These are phyloP conservation scores for Hippoglossus stenolepis DNA, from an alignment of 2,113 vertebrate species.

Conservation along the genomic window DNA sequence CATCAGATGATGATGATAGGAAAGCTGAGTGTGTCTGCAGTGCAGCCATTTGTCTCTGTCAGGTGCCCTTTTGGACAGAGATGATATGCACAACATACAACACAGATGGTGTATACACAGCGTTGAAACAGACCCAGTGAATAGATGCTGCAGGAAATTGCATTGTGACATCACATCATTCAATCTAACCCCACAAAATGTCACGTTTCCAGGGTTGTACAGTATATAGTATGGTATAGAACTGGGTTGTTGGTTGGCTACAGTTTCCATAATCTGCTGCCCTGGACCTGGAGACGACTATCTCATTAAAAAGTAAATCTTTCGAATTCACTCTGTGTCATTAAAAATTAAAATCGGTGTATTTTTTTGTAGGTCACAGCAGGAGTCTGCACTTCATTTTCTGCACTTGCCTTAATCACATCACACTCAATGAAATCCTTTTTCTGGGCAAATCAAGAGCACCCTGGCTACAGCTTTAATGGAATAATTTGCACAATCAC, in stretches of 20 bases:
- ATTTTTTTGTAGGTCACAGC: conserved; percentile 61
- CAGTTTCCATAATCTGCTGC: background rate
- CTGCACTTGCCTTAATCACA: conserved; percentile 56
- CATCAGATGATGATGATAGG: conserved; percentile 49
- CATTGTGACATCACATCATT: background rate
- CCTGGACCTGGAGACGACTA: conserved; percentile 4
- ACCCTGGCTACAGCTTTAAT: conserved; percentile 39
- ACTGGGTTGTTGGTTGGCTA: background rate
- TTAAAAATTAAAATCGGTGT: conserved; percentile 65
- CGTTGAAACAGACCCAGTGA: background rate
- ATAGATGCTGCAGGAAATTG: background rate
- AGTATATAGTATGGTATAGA: background rate
- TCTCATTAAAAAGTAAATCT: conserved; percentile 65
- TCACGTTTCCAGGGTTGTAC: conserved; percentile 16
- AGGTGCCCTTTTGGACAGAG: conserved; percentile 7
- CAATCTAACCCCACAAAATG: background rate
- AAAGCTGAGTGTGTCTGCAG: conserved; percentile 38
- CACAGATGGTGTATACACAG: background rate
- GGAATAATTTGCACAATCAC: conserved; percentile 52
- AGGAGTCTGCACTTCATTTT: conserved; percentile 43
- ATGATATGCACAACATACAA: conserved; percentile 14
- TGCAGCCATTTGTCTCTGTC: conserved; percentile 28
- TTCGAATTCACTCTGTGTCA: conserved; percentile 26
- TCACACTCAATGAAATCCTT: conserved; percentile 59
- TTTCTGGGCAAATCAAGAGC: conserved; percentile 34